Percentiles rank a stretch among this genome's conserved stretches.
phyloP scores from a whole-genome alignment of 2,797 vertebrate species.

The Pogonophryne albipinna region DNA sequence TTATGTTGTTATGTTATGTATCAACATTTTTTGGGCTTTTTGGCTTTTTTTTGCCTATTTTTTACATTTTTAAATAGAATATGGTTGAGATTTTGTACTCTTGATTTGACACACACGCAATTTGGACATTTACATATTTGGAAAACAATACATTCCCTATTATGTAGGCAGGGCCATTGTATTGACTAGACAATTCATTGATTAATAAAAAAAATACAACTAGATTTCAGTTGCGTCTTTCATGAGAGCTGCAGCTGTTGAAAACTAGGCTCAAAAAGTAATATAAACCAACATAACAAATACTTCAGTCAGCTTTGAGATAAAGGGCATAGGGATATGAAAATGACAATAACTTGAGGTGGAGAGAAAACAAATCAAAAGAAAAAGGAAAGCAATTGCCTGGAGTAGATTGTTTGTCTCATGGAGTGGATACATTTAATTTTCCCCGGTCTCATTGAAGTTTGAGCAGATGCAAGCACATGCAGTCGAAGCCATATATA shows the following conservation, averaged over 20 bases:
- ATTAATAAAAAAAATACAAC: constrained; percentile 18
- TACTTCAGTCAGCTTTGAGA: constrained; percentile 32
- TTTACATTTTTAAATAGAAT: too few relatives aligned
- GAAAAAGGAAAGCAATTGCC: constrained; percentile 2
- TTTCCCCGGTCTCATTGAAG: constrained; percentile 39
- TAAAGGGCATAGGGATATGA: constrained; percentile 18
- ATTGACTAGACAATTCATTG: background rate
- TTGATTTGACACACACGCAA: too few relatives aligned
- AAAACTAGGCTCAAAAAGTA: constrained; percentile 15
- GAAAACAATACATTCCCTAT: too few relatives aligned
- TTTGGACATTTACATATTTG: too few relatives aligned
- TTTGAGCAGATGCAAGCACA: background rate
- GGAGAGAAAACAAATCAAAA: background rate
- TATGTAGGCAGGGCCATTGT: background rate
- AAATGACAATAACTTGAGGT: constrained; percentile 11
- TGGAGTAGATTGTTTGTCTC: constrained; percentile 47
- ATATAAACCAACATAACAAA: constrained; percentile 17
- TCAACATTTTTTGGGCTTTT: too few relatives aligned
- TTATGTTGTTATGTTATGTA: too few relatives aligned
- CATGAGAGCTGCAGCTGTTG: constrained; percentile 9
- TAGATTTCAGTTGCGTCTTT: background rate
- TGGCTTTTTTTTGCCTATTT: too few relatives aligned
- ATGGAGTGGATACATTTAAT: constrained; percentile 45
- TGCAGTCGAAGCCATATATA: constrained; percentile 2
- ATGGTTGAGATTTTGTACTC: too few relatives aligned